Conservation (phyloP, 30 jellyfish, hydroid and myxozoan species). For the Aurelia sp. region DNA sequence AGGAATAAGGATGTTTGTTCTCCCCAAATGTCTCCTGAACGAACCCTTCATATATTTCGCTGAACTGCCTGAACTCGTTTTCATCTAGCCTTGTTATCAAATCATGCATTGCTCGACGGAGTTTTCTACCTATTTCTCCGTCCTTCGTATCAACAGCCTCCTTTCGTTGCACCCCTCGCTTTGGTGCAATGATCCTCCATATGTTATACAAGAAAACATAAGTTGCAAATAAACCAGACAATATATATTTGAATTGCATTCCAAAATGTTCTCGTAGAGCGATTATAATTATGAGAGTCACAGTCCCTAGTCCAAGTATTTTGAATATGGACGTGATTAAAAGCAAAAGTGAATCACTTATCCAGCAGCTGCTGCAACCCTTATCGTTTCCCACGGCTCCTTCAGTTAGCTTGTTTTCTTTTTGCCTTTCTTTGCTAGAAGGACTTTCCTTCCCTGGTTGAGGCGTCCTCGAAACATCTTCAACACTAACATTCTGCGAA, state of each 20-base stretch:
- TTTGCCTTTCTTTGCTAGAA: not conserved
- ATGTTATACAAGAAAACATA: conserved; percentile 22
- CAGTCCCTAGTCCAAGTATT: not conserved
- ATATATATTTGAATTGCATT: not conserved
- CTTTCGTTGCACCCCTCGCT: not conserved
- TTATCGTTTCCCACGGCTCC: not conserved
- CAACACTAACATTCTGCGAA: no score
- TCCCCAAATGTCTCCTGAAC: conserved; percentile 24
- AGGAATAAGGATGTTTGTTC: not conserved
- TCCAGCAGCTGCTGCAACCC: not conserved
- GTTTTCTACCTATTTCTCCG: not conserved
- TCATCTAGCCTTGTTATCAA: conserved; percentile 53
- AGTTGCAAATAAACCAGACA: conserved; percentile 24
- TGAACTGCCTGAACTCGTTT: conserved; percentile 41
- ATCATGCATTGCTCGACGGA: conserved; percentile 72
- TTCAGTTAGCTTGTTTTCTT: not conserved
- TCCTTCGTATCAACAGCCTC: not conserved
- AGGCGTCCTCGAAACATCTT: not conserved
- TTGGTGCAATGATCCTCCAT: conserved; percentile 10
- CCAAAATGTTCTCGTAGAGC: conserved; percentile 8
- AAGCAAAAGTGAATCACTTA: conserved; percentile 1
- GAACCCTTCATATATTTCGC: conserved; percentile 43
- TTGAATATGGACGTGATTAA: not conserved
- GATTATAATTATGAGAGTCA: not conserved
- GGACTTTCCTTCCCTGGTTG: not conserved